Evolutionary conservation across 2,113 vertebrate species (phyloP), one percentile per base, ranked within the genome.

Genomic region (Addax nasomaculatus): DNA sequence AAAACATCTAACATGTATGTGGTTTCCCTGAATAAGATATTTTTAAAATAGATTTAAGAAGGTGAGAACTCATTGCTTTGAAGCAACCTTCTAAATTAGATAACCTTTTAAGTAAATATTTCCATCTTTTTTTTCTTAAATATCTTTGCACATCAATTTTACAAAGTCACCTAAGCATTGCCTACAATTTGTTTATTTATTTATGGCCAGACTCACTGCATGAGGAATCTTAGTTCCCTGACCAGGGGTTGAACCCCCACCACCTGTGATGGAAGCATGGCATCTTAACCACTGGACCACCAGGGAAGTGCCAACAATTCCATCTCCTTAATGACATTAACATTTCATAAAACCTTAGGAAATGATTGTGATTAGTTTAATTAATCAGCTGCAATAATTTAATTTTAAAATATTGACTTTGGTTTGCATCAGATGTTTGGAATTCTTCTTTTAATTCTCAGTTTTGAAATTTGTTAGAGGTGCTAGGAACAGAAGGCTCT

Each of bases 341-440:
- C 60, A 91, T 85, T 93, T 96, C 55, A 88, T 43, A 51, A 76
- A 94, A 62, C 39, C 67, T 93, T 78, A 81, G 53, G 33, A 91
- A 91, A 93, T 64, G 90, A 91, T 67, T 76, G 19, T 91, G 78
- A 91, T 73, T 81, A 36, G 12, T 90, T 88, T 93, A 21, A 85
- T n/a, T 96, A 91, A 64, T 90, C 58, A n/a, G 12, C 47, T 80
- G 15, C 7, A 62, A n/a, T 95, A 81, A 93, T 90, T 95, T 96
- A 87, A 96, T 93, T 93, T 93, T 21, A 76, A 90, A 87, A 67
- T 53, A 6, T 67, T 53, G 23, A 36, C 27, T 81, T 53, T 78
- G 7, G 43, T 15, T 93, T 93, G 53, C 29, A n/a, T 51, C 21
- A 88, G 53, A 39, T 51, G 85, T 57, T 81, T 90, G 62, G 33